Base-by-base conservation (phyloP, 2,113 vertebrate genomes). In the Sinocyclocheilus anophthalmus region DNA sequence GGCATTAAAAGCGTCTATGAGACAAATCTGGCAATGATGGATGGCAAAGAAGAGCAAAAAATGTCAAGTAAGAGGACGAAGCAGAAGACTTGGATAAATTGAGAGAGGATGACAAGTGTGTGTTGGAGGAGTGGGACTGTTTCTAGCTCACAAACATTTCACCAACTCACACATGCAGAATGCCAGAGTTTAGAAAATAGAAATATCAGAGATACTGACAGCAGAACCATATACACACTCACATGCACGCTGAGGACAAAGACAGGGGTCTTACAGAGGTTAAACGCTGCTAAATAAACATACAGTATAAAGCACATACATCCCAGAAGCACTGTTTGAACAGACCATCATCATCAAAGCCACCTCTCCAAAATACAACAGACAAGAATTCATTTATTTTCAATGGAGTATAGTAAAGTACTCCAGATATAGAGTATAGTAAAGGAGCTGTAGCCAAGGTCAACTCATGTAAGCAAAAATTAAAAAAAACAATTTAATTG, bases 1-100 rank as follows among this genome's bases (percentile, higher is more conserved):
- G 63, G 42, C 65, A 83, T 53, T 37, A 83, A 83, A 83, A 55
- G 33, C 9, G 30, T 83, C 67, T 73, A 24, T 24, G 39, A 67
- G 80, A 82, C 24, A 69, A 82, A 82, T 50, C n/a, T 42, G 39
- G 14, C 14, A 3, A 82, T 70, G 80, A 30, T 9, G 24, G 24
- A 70, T 48, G 45, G 81, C 45, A 83, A 53, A 30, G 80, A 16
- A 26, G 4, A 67, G 39, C n/a, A 22, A 42, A 65, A 73, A 26
- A 70, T 53, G 48, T 39, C 30, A 53, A 26, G 14, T 50, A 12
- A 20, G 61, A 67, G 16, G 48, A 77, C 18, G 12, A 80, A 80
- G 77, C 20, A 69, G 33, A n/a, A 83, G 50, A 83, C 12, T 37
- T 57, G 20, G 81, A 57, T 20, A 59, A 57, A 83, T 10, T 9